Conservation (phyloP, 2,888 invertebrate species). For the Pantelozetes paolii region DNA sequence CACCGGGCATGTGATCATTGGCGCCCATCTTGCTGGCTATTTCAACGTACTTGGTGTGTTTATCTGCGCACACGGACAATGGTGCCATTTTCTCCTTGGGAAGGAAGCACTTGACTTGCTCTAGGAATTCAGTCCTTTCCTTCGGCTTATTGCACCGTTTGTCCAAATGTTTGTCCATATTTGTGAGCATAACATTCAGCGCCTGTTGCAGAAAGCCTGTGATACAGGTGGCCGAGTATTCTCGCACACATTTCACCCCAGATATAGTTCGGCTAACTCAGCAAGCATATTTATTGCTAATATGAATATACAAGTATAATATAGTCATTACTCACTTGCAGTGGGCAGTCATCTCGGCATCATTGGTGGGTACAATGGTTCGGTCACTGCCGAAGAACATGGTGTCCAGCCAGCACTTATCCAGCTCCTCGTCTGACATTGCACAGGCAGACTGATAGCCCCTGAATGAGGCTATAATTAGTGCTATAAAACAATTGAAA, state of each 20-base stretch:
- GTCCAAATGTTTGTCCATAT: not conserved
- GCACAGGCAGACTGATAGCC: constrained; percentile 1
- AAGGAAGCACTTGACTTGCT: not conserved
- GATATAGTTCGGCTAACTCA: no score
- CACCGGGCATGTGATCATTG: not conserved
- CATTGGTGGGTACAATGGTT: constrained; percentile 21
- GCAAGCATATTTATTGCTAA: not conserved
- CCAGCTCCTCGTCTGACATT: constrained; percentile 3
- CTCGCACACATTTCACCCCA: not conserved
- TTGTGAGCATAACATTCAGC: not conserved
- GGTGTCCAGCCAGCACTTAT: constrained; percentile 6
- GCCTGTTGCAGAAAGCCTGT: not conserved
- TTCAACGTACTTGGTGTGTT: not conserved
- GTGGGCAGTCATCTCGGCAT: constrained; percentile 23
- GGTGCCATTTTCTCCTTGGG: constrained; percentile 10
- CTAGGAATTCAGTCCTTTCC: not conserved
- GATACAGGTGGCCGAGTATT: not conserved
- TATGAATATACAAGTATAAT: not conserved
- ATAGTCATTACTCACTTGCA: constrained; percentile 32
- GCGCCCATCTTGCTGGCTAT: no score
- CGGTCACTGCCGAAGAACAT: constrained; percentile 18
- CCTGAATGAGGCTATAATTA: not conserved
- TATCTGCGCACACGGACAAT: not conserved
- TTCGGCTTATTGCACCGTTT: not conserved
- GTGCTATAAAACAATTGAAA: not conserved